Base-by-base conservation (phyloP, 2,888 invertebrate genomes). In the Fabriciana adippe region DNA sequence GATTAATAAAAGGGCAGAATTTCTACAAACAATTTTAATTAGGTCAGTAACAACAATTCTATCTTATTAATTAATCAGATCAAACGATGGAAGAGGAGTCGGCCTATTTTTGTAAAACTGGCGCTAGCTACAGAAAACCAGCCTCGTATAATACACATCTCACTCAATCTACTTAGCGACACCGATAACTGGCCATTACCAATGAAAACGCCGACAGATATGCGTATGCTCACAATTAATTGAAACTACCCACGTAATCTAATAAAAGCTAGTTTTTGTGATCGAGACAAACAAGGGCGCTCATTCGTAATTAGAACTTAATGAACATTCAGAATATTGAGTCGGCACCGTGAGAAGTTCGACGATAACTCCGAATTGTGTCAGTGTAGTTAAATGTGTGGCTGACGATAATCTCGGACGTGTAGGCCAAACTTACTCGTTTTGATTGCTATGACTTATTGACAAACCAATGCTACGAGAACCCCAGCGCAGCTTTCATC, bases 231-330 rank as follows among this genome's bases (percentile, higher is more conserved):
- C 83, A 90, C 90, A 89, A 91, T 92, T 92, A 92, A 92, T 92
- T 88, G 89, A 90, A 89, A 90, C 91, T 90, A 83, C 90, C 92
- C 90, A 91, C 90, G 87, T 92, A 90, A 92, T 92, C 91, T 90
- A 89, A 92, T 91, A 90, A 91, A 90, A 91, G 90, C 89, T 87
- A 90, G 90, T 91, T 91, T 88, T 87, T 82, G 84, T 87, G 90
- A 87, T 85, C 88, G 86, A 89, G 91, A 92, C 92, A 90, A 92
- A 92, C 91, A 91, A 90, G 91, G 86, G 90, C 90, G 87, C 84
- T 88, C 92, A 91, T 87, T 87, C 85, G 91, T 92, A 92, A 92
- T 92, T 91, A 91, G 91, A 89, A 89, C 86, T 87, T 92, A 92
- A 92, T 92, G 91, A 92, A 91, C 92, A 90, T 88, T 86, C 82